Percentiles rank a stretch among this genome's conserved stretches.
Evolutionary conservation across 2,113 vertebrate species (phyloP).

Genomic region (Corapipo altera): DNA sequence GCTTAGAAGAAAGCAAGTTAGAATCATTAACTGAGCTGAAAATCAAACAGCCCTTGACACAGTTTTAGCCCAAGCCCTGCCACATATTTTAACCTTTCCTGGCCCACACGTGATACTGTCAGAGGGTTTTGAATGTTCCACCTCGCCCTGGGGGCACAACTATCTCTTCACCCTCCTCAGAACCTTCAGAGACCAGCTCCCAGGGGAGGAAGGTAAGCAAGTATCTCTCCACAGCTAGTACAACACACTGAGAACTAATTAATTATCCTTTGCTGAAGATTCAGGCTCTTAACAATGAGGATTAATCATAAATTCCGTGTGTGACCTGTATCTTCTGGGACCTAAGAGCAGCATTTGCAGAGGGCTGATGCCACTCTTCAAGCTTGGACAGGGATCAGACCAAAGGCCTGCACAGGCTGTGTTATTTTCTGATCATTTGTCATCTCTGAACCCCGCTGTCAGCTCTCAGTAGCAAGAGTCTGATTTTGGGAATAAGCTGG

Average conservation of each 20-base stretch:
- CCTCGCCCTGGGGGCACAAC: background rate
- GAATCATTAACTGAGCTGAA: background rate
- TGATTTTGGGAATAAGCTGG: slow-evolving; percentile 29
- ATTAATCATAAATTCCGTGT: background rate
- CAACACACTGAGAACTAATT: slow-evolving; percentile 9
- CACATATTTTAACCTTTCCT: background rate
- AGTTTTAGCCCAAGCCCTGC: background rate
- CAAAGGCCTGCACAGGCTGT: background rate
- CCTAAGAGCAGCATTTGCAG: background rate
- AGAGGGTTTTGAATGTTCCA: background rate
- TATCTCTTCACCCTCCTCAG: background rate
- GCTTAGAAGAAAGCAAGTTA: background rate
- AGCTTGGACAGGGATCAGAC: slow-evolving; percentile 2
- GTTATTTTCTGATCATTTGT: slow-evolving; percentile 43
- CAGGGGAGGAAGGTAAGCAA: background rate
- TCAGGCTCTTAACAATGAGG: background rate
- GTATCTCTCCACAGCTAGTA: background rate
- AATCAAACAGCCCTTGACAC: background rate
- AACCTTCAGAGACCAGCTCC: background rate
- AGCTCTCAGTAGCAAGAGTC: background rate
- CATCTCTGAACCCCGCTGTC: slow-evolving; percentile 39
- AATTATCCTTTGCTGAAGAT: slow-evolving; percentile 26
- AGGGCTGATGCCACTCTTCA: background rate
- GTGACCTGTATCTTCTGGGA: background rate
- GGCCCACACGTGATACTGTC: background rate